Conservation (phyloP, 2,888 invertebrate genomes). For the Imbricaverruca yamaguchii region DNA sequence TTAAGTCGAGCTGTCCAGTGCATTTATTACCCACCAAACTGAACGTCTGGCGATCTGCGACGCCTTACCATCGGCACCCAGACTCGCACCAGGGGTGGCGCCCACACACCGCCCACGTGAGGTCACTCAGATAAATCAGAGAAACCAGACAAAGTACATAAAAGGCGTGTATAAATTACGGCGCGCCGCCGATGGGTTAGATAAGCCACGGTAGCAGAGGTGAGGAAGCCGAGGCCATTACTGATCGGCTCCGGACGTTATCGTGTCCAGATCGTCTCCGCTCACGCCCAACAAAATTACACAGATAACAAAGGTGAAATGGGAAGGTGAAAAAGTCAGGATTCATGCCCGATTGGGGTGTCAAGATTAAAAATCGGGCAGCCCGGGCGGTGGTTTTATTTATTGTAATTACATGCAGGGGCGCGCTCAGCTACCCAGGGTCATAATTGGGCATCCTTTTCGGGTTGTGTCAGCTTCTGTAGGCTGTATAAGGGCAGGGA, state of each 20-base stretch:
- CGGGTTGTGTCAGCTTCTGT: background rate
- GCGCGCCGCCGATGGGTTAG: background rate
- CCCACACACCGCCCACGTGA: background rate
- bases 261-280: background rate
- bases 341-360: conserved; percentile 4
- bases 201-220: conserved; percentile 11
- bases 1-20: too few species aligned
- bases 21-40: too few species aligned
- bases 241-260: background rate
- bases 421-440: background rate
- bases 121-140: background rate
- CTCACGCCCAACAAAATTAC: background rate
- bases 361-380: conserved; percentile 15
- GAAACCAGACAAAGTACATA: conserved; percentile 7
- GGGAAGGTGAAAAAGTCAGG: background rate
- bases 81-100: too few species aligned
- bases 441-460: background rate
- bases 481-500: background rate
- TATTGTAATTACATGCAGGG: conserved; percentile 14
- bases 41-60: too few species aligned
- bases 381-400: conserved; percentile 10
- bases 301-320: background rate
- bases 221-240: background rate
- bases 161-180: conserved; percentile 10
- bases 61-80: too few species aligned